Conservation (phyloP, 2,888 invertebrate species). For the Lacanobia oleracea region DNA sequence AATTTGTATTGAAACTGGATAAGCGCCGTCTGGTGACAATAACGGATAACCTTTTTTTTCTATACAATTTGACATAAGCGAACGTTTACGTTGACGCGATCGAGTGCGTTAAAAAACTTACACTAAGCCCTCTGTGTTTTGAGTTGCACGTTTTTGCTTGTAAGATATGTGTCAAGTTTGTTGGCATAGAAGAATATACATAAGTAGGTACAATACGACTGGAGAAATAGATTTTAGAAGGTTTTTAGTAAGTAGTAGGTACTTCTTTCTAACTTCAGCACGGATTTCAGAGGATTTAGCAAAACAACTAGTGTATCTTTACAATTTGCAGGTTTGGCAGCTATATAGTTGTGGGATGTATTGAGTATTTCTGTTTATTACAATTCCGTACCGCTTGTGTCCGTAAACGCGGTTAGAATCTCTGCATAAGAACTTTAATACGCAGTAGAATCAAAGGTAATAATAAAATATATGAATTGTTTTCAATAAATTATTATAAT, state of each 20-base stretch:
- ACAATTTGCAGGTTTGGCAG: not conserved
- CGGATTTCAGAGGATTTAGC: not conserved
- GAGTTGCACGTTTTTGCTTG: no score
- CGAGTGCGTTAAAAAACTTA: no score
- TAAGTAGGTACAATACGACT: not conserved
- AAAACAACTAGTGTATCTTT: not conserved
- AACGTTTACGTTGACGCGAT: no score
- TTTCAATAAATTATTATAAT: constrained; percentile 18
- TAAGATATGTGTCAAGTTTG: not conserved
- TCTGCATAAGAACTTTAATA: not conserved
- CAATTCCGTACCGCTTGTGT: not conserved
- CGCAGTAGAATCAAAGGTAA: constrained; percentile 33
- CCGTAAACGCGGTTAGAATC: constrained; percentile 7
- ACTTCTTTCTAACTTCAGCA: not conserved
- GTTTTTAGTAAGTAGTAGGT: not conserved
- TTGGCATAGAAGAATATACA: no score
- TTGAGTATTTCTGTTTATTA: not conserved
- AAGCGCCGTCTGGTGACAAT: no score
- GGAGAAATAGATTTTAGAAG: not conserved
- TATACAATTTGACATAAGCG: no score
- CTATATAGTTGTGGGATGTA: not conserved
- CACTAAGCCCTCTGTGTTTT: no score
- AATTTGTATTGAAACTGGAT: no score
- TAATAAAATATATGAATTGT: constrained; percentile 31
- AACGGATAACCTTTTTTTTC: no score